Evolutionary conservation across 1,140 invertebrate genomes (phyloP).

Genomic region (Drosophila carrolli): DNA sequence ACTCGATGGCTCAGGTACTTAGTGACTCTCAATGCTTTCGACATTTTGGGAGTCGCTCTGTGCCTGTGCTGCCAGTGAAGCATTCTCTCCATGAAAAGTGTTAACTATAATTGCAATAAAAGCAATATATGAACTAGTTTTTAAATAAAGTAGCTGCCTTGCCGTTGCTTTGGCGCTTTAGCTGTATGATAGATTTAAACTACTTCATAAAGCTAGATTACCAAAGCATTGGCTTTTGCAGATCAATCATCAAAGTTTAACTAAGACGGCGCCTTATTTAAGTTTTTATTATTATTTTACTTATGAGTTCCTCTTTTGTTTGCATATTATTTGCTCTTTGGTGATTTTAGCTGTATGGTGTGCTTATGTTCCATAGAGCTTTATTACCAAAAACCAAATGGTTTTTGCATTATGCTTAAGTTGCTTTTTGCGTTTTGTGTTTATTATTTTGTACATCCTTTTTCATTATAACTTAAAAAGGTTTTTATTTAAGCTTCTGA

Average conservation of each 20-base stretch:
- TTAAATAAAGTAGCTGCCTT: constrained; percentile 28
- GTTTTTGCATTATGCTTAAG: constrained; percentile 72
- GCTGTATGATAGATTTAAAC: constrained; percentile 92
- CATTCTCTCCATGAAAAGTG: constrained; percentile 9
- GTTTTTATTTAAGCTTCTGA: too few species aligned
- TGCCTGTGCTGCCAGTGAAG: constrained; percentile 82
- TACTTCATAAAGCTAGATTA: constrained; percentile 97
- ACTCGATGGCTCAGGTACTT: constrained; percentile 89
- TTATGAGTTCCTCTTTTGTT: constrained; percentile 58
- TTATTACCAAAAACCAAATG: constrained; percentile 85
- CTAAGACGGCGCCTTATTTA: neutral
- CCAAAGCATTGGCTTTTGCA: constrained; percentile 90
- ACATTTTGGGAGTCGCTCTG: constrained; percentile 86
- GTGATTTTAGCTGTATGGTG: constrained; percentile 85
- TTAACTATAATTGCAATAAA: neutral
- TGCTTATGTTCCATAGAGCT: constrained; percentile 80
- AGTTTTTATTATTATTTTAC: constrained; percentile 15
- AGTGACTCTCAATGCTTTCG: constrained; percentile 90
- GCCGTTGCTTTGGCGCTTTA: constrained; percentile 96
- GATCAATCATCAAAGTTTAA: constrained; percentile 8
- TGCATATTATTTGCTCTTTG: constrained; percentile 84
- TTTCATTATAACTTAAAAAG: too few species aligned
- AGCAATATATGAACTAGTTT: neutral
- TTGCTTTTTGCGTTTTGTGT: constrained; percentile 18
- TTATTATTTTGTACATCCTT: constrained; percentile 10